Conservation (phyloP, 2,888 invertebrate species). For the Cybosia mesomella region DNA sequence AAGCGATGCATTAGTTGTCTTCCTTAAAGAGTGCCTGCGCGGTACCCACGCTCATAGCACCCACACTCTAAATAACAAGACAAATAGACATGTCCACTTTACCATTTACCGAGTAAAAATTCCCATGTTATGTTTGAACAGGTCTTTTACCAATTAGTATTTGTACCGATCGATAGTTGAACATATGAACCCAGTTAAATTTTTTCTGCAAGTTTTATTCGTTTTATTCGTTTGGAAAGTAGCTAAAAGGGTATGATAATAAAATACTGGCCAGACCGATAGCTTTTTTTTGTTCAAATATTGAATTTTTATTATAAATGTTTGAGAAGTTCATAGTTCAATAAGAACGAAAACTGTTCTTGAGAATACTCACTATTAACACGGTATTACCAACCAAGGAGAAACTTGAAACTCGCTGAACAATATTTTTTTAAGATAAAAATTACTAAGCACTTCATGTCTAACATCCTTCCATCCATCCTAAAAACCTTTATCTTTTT, state of each 20-base stretch:
- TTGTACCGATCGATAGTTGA: constrained; percentile 75
- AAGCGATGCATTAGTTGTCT: constrained; percentile 63
- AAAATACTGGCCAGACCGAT: constrained; percentile 64
- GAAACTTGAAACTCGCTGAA: constrained; percentile 45
- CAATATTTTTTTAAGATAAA: constrained; percentile 51
- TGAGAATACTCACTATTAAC: constrained; percentile 34
- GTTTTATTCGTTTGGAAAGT: constrained; percentile 65
- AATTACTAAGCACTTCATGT: too few relatives aligned
- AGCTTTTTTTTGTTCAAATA: constrained; percentile 66
- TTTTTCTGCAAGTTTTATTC: constrained; percentile 73
- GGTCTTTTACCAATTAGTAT: constrained; percentile 86
- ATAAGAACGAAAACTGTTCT: constrained; percentile 31
- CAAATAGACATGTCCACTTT: constrained; percentile 85
- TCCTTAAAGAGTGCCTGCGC: constrained; percentile 67
- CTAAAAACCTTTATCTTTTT: constrained; percentile 64
- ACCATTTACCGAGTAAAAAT: constrained; percentile 85
- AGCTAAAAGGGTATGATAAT: constrained; percentile 68
- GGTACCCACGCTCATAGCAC: constrained; percentile 78
- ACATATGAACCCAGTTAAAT: constrained; percentile 68
- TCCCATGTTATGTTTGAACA: constrained; percentile 84
- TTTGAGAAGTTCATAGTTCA: constrained; percentile 48
- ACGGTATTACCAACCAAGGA: constrained; percentile 55
- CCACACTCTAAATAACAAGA: constrained; percentile 84
- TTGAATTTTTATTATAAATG: too few relatives aligned
- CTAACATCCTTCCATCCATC: constrained; percentile 42